These are phyloP conservation scores for Drosophila neutralis DNA, from an alignment of 2,888 invertebrate species.

Conservation along the genomic window DNA sequence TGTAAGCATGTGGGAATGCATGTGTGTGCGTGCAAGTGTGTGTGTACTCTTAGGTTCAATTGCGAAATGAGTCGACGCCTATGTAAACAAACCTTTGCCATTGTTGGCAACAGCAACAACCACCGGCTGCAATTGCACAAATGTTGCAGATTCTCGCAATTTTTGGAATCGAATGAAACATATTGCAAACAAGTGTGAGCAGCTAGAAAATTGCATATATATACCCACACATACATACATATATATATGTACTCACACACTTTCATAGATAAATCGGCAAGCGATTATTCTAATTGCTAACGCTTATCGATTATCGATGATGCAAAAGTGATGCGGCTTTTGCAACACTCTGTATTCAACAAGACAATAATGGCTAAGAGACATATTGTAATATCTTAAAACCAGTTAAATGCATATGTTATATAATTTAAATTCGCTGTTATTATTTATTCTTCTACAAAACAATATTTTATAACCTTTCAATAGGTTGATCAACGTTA, in stretches of 20 bases:
- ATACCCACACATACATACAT: not conserved
- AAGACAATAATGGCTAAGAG: too few species aligned
- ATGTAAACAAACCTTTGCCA: slow-evolving; percentile 22
- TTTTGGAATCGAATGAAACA: not conserved
- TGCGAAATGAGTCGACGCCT: slow-evolving; percentile 28
- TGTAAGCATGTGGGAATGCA: not conserved
- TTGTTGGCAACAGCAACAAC: slow-evolving; percentile 25
- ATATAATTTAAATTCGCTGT: too few species aligned
- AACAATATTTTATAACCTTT: too few species aligned
- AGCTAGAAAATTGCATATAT: not conserved
- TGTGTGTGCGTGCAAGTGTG: not conserved
- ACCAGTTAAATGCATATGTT: too few species aligned
- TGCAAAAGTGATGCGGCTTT: too few species aligned
- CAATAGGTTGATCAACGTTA: too few species aligned
- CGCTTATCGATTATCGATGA: not conserved
- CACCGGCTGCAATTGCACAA: slow-evolving; percentile 17
- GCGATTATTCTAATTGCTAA: not conserved
- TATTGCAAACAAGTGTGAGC: not conserved
- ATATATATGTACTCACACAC: not conserved
- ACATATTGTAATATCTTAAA: too few species aligned
- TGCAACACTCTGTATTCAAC: too few species aligned
- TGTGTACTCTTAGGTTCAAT: slow-evolving; percentile 11
- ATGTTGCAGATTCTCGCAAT: slow-evolving; percentile 3
- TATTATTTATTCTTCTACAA: too few species aligned
- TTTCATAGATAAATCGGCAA: not conserved